Evolutionary conservation across 2,113 vertebrate genomes (phyloP), one percentile per base, ranked within the genome.

Genomic region (Dipodomys merriami): DNA sequence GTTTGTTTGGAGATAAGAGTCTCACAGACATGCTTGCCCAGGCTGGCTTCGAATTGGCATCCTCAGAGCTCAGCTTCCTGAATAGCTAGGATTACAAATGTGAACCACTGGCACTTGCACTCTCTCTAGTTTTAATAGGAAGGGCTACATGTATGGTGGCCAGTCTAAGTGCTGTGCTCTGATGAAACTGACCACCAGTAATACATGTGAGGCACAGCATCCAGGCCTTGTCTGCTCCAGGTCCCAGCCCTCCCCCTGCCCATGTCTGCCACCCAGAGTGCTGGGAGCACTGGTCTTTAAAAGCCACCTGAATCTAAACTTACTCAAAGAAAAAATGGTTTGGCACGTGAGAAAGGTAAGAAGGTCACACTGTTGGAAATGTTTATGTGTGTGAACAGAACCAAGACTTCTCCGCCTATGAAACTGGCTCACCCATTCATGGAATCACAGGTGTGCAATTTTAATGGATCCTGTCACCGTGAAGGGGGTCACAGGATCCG

Each of bases 341-440:
- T 93, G 93, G 86, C 57, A 29, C 33, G 68, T 88, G 77, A 33
- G 57, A 94, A 95, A 95, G 94, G 81, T 93, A 83, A 94, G 93
- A 68, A 29, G 60, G 6, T 86, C 30, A 62, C 39, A 13, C 29
- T 25, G 83, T 20, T 83, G 80, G 88, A 88, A 79, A 91, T 39
- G 23, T 86, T 90, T 88, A 68, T 1, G 6, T 69, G 68, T 49
- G 76, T 91, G 80, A 90, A 88, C 86, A 90, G 82, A 91, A 46
- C 2, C 0, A 9, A 67, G 71, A 62, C n/a, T 30, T 74, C 44
- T 76, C 83, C 68, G 49, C 35, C 18, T 6, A 7, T 62, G 49
- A 33, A 44, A 44, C 65, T 35, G 62, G 62, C 83, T 84, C 64
- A n/a, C 46, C 69, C 39, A 30, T 65, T 79, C 60, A 8, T 78